Conservation (phyloP, 2,888 invertebrate genomes). For the Eristalinus sepulchralis region DNA sequence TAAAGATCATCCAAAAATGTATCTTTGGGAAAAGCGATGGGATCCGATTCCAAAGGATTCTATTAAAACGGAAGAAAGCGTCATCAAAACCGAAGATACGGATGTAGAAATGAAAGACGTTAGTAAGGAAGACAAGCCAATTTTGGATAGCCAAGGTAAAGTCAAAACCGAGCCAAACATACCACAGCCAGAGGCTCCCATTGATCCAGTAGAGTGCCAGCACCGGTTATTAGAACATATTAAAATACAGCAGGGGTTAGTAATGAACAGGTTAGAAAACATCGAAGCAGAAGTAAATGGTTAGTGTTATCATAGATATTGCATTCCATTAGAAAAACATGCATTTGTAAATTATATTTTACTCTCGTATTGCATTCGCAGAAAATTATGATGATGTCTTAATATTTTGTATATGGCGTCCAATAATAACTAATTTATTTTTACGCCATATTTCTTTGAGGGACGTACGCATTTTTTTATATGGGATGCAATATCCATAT, state of each 20-base stretch:
- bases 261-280: conserved; percentile 87
- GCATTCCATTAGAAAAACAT: too few species aligned
- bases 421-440: too few species aligned
- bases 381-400: too few species aligned
- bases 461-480: too few species aligned
- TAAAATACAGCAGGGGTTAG: conserved; percentile 87
- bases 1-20: conserved; percentile 92
- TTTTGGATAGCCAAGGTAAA: conserved; percentile 71
- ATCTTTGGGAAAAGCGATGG: conserved; percentile 93
- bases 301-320: conserved; percentile 27
- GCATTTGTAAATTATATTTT: too few species aligned
- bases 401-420: too few species aligned
- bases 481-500: too few species aligned
- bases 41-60: conserved; percentile 79
- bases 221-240: conserved; percentile 89
- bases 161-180: conserved; percentile 79
- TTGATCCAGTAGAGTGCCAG: conserved; percentile 89
- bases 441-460: too few species aligned
- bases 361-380: too few species aligned
- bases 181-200: conserved; percentile 91
- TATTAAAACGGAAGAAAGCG: conserved; percentile 65
- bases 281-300: conserved; percentile 90
- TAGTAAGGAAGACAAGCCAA: conserved; percentile 30
- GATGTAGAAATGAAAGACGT: conserved; percentile 45
- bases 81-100: conserved; percentile 55